Conservation (phyloP, 2,888 invertebrate genomes). For the Eumacrocentrus americanus region DNA sequence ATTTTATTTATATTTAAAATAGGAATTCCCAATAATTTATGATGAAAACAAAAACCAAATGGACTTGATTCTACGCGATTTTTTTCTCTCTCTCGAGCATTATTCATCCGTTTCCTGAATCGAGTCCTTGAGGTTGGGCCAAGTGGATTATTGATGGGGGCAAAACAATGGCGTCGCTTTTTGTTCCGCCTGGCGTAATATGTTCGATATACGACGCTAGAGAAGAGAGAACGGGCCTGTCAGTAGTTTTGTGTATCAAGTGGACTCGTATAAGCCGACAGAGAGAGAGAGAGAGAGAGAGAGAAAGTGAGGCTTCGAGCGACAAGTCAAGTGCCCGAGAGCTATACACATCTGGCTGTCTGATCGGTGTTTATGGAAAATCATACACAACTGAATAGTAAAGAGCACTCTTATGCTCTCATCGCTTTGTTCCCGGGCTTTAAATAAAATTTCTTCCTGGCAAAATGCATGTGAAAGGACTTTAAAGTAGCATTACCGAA, state of each 20-base stretch:
- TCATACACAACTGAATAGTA: conserved; percentile 39
- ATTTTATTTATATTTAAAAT: too few species aligned
- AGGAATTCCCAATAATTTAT: too few species aligned
- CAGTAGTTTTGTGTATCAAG: conserved; percentile 31
- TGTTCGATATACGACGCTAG: conserved; percentile 41
- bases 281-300: background rate
- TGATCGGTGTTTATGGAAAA: conserved; percentile 60
- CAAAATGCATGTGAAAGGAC: too few species aligned
- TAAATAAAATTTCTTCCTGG: background rate
- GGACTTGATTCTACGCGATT: conserved; percentile 19
- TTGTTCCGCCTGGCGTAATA: conserved; percentile 50
- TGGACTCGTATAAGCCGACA: conserved; percentile 25
- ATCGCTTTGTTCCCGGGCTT: too few species aligned
- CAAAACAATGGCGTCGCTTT: conserved; percentile 56
- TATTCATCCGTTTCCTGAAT: conserved; percentile 26
- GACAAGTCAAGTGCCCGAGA: conserved; percentile 52
- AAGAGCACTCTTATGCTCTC: background rate
- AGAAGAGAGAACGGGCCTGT: conserved; percentile 25
- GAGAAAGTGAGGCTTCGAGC: conserved; percentile 37
- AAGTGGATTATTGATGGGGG: conserved; percentile 59
- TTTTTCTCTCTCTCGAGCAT: conserved; percentile 20
- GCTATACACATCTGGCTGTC: conserved; percentile 55
- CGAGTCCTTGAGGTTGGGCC: conserved; percentile 51
- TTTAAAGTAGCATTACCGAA: too few species aligned
- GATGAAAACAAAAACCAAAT: conserved; percentile 28